Conservation (phyloP, 2,888 invertebrate species). For the Nematopogon swammerdamellus region DNA sequence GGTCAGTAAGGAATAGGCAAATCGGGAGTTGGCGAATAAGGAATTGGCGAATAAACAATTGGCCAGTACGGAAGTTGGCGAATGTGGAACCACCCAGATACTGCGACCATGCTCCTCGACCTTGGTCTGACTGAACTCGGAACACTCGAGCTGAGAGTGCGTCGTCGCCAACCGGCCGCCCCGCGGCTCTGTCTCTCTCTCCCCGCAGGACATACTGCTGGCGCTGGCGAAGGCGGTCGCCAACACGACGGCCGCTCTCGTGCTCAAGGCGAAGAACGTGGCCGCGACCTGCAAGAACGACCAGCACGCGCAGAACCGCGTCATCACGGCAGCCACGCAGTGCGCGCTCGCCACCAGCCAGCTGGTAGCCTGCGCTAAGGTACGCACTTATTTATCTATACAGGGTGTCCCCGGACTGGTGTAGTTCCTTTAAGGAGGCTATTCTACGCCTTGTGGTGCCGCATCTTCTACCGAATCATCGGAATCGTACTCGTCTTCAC, state of each 20-base stretch:
- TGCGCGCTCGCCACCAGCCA: conserved; percentile 97
- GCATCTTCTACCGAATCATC: no score
- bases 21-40: no score
- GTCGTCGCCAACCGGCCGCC: no score
- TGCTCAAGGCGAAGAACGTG: conserved; percentile 94
- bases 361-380: conserved; percentile 94
- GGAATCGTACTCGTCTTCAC: no score
- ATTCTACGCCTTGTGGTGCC: neutral
- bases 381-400: conserved; percentile 19
- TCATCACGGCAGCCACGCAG: conserved; percentile 94
- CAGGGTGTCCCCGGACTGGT: neutral
- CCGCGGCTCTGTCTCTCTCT: no score
- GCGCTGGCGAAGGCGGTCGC: conserved; percentile 96
- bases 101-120: no score
- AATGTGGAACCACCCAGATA: no score
- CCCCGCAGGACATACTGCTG: conserved; percentile 76
- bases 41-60: no score
- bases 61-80: no score
- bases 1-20: no score
- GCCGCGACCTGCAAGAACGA: conserved; percentile 85
- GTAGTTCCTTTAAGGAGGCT: neutral
- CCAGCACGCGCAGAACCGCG: conserved; percentile 77
- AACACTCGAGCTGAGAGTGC: no score
- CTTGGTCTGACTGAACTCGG: no score
- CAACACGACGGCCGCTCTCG: conserved; percentile 94